A percentile compares a stretch with the other conserved stretches of the same genome.
Evolutionary conservation across 2,888 invertebrate species (phyloP).

Genomic region (Cinara cedri): DNA sequence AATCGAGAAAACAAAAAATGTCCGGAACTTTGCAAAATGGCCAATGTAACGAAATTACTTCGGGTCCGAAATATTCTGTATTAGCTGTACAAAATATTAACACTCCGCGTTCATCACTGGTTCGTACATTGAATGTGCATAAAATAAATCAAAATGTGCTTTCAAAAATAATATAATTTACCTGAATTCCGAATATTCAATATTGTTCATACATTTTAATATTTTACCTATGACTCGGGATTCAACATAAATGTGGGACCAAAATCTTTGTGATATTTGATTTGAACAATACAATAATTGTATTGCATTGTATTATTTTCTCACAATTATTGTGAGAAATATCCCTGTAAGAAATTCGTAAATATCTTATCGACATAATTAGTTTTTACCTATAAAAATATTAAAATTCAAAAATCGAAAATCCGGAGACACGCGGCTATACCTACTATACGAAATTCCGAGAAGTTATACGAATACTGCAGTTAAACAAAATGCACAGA

Average conservation of each 20-base stretch:
- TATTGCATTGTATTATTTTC: too few species aligned
- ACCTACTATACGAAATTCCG: too few species aligned
- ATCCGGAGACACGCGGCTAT: too few species aligned
- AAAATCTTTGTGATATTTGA: neutral
- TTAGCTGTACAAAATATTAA: neutral
- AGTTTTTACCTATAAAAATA: too few species aligned
- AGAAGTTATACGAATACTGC: too few species aligned
- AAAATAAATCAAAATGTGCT: neutral
- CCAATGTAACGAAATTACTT: constrained; percentile 9
- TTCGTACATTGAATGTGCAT: constrained; percentile 1
- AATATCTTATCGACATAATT: too few species aligned
- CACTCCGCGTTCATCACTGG: constrained; percentile 4
- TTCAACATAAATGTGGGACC: neutral
- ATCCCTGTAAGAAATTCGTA: too few species aligned
- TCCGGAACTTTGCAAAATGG: constrained; percentile 11
- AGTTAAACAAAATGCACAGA: too few species aligned
- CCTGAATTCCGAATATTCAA: neutral
- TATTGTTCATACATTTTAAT: neutral
- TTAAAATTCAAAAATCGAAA: too few species aligned
- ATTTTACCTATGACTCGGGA: neutral
- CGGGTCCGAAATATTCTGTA: constrained; percentile 19
- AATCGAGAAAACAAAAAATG: constrained; percentile 27
- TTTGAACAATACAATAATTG: too few species aligned
- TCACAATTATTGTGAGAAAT: too few species aligned
- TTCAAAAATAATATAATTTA: neutral